Evolutionary conservation across 2,797 vertebrate genomes (phyloP), one percentile per base, ranked within the genome.

Genomic region (Myotis myotis): DNA sequence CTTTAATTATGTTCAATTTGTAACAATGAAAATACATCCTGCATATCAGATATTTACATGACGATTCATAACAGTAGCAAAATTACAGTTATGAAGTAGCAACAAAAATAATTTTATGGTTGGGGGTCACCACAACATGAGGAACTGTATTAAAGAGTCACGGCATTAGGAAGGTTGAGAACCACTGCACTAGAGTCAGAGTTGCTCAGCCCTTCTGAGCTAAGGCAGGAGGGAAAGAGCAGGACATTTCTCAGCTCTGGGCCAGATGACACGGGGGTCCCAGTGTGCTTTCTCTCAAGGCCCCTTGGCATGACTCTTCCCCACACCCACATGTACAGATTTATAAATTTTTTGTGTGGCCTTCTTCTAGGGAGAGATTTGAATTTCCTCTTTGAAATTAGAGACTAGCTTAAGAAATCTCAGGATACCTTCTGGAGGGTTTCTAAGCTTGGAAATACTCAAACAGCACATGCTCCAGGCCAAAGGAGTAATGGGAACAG

Each of bases 351-450:
- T 89, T 79, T 93, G 23, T 89, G 44, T 84, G 68, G 38, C 19
- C 17, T 86, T 83, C 36, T 71, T 68, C 25, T 57, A 38, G 71
- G 33, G 33, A 30, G 80, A 44, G 78, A 89, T 64, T 20, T 96
- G 36, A 89, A 28, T 91, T 44, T 95, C 53, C 28, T 91, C 70
- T 95, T 89, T 91, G 87, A 96, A 93, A 93, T 3, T 71, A 8
- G 49, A 95, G n/a, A 62, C 60, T 87, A 70, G 44, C 30, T 93
- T 92, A 87, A 10, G 76, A 79, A 93, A 93, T 62, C 41, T 92
- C 71, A 64, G 33, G 71, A 36, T 62, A 53, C 1, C 10, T 76
- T 86, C n/a, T 49, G 10, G 23, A 15, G n/a, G 22, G 75, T 5
- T 16, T 64, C 33, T 90, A 75, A 94, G 60, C 55, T 47, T 75